Conservation (phyloP, 1,140 invertebrate genomes). For the Tetranychus urticae region DNA sequence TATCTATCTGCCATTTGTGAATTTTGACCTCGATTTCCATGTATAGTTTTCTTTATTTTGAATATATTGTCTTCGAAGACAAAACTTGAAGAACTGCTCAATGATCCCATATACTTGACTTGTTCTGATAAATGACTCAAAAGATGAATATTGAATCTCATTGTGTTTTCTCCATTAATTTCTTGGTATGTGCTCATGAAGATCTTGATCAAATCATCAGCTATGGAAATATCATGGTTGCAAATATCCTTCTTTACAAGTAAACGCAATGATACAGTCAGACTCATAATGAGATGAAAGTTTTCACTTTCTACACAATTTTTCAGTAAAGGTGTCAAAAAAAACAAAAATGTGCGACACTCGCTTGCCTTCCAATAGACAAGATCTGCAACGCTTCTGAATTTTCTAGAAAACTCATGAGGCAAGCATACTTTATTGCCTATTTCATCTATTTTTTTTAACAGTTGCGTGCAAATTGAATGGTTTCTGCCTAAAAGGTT, state of each 20-base stretch:
- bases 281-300: not conserved
- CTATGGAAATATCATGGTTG: not conserved
- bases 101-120: not conserved
- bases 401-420: not conserved
- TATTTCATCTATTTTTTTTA: not conserved
- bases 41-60: not conserved
- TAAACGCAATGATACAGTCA: not conserved
- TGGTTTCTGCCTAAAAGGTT: not conserved
- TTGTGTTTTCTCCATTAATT: not conserved
- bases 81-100: not conserved
- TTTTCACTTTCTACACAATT: not conserved
- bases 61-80: not conserved
- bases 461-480: not conserved
- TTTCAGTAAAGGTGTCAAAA: not conserved
- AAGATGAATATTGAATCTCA: not conserved
- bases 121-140: not conserved
- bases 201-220: not conserved
- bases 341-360: not conserved
- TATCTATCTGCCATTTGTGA: not conserved
- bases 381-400: not conserved
- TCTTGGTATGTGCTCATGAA: not conserved
- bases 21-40: not conserved
- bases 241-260: not conserved
- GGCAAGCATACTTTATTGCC: not conserved
- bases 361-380: not conserved